Conservation (phyloP, 2,797 vertebrate species). For the Triplophysa bombifrons region DNA sequence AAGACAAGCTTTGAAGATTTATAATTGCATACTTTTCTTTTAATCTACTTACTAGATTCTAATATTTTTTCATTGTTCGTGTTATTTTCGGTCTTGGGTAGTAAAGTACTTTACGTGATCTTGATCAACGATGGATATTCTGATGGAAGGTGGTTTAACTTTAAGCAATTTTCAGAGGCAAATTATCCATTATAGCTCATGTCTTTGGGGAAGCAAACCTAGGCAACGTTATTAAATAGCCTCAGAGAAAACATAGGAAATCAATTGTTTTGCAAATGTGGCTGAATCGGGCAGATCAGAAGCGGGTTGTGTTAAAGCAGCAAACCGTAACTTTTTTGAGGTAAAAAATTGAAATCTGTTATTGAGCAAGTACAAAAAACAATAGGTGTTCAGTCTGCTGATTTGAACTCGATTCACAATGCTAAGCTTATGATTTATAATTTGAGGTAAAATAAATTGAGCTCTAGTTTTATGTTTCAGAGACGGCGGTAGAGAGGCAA, state of each 20-base stretch:
- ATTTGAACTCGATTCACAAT: too few species aligned
- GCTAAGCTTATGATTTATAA: too few species aligned
- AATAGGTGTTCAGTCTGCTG: too few species aligned
- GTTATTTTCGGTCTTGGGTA: conserved; percentile 2
- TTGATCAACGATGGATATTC: conserved; percentile 27
- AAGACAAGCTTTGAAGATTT: background rate
- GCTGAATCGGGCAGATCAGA: conserved; percentile 46
- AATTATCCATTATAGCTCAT: conserved; percentile 34
- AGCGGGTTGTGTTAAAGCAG: conserved; percentile 41
- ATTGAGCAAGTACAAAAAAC: too few species aligned
- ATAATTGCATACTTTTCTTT: background rate
- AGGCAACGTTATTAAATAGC: conserved; percentile 31
- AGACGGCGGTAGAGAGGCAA: background rate
- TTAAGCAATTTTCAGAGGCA: conserved; percentile 26
- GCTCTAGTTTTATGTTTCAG: background rate
- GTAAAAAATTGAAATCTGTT: too few species aligned
- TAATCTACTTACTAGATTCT: background rate
- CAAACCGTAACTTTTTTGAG: too few species aligned
- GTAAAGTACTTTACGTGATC: conserved; percentile 25
- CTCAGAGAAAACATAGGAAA: conserved; percentile 40
- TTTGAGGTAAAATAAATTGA: too few species aligned
- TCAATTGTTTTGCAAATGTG: conserved; percentile 52
- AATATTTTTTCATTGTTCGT: background rate
- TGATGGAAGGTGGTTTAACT: conserved; percentile 16
- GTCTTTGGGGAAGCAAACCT: background rate